phyloP scores from a whole-genome alignment of 1,140 invertebrate species.

The Zaprionus capensis region DNA sequence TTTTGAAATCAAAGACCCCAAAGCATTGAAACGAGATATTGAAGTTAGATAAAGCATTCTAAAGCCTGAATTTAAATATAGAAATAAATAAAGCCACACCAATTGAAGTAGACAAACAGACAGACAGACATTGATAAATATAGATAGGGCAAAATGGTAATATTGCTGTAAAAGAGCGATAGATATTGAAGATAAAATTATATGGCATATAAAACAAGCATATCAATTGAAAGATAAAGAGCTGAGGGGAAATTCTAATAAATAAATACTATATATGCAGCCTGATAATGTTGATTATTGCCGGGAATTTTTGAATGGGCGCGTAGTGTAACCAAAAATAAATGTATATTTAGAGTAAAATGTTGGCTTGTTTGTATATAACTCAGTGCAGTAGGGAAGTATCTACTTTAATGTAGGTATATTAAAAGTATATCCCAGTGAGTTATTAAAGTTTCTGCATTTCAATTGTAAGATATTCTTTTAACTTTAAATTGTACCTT shows the following conservation, averaged over 20 bases:
- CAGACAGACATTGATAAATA: neutral
- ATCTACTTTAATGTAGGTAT: neutral
- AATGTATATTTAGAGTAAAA: neutral
- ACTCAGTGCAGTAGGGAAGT: neutral
- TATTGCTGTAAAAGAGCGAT: slow-evolving; percentile 17
- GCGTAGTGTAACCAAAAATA: neutral
- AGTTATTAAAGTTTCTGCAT: neutral
- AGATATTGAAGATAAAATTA: slow-evolving; percentile 22
- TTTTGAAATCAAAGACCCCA: slow-evolving; percentile 23
- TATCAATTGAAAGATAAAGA: neutral
- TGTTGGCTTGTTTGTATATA: neutral
- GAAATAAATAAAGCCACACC: slow-evolving; percentile 10
- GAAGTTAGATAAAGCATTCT: slow-evolving; percentile 7
- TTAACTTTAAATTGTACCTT: neutral
- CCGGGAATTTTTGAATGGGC: slow-evolving; percentile 2
- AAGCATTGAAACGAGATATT: slow-evolving; percentile 39
- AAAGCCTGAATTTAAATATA: slow-evolving; percentile 26
- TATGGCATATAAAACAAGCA: neutral
- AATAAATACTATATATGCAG: neutral
- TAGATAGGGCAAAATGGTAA: slow-evolving; percentile 1
- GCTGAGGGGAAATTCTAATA: neutral
- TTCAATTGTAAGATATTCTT: neutral
- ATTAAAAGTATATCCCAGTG: neutral
- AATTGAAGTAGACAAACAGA: neutral
- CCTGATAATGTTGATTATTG: neutral